A percentile compares a stretch with the other conserved stretches of the same genome.
phyloP scores from a whole-genome alignment of 2,888 invertebrate species.

The Ferrisia virgata region DNA sequence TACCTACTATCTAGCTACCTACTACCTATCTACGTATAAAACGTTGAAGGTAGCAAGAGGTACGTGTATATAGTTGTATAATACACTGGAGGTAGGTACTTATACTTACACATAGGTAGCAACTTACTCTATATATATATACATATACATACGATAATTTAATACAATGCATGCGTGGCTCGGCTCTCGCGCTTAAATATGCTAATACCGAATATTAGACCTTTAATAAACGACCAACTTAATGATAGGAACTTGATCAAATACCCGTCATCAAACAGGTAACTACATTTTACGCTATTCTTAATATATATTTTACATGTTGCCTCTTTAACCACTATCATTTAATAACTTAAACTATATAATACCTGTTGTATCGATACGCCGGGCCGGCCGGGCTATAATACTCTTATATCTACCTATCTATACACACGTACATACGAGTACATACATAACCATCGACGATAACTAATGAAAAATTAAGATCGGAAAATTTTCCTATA shows the following conservation, averaged over 20 bases:
- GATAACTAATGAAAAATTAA: not conserved
- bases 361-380: too few species aligned
- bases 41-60: too few species aligned
- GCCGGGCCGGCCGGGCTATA: too few species aligned
- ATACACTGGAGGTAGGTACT: too few species aligned
- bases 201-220: conserved; percentile 30
- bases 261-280: conserved; percentile 31
- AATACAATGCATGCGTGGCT: conserved; percentile 21
- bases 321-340: not conserved
- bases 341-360: too few species aligned
- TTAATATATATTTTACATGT: not conserved
- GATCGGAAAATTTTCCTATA: not conserved
- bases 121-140: not conserved
- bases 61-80: too few species aligned
- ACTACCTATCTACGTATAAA: too few species aligned
- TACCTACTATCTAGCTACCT: too few species aligned
- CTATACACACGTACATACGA: too few species aligned
- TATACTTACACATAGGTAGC: too few species aligned
- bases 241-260: conserved; percentile 26
- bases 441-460: not conserved
- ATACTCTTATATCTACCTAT: too few species aligned
- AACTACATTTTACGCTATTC: conserved; percentile 16
- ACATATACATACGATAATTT: not conserved
- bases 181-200: conserved; percentile 3
- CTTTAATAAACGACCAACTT: conserved; percentile 30